A percentile compares a stretch with the other conserved stretches of the same genome.
Evolutionary conservation across 2,113 vertebrate species (phyloP).

Genomic region (Percina caprodes): DNA sequence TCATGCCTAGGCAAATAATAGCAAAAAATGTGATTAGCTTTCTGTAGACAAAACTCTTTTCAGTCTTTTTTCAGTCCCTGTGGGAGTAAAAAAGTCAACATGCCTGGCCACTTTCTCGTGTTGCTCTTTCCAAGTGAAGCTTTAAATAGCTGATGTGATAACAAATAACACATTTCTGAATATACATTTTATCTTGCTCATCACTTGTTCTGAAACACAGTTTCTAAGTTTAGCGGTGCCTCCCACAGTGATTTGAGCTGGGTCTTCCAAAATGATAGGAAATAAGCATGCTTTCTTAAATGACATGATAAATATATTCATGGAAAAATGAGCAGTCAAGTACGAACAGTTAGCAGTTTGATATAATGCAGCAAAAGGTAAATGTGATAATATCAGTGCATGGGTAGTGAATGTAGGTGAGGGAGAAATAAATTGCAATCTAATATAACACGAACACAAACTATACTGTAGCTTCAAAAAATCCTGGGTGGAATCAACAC

Average conservation of each 20-base stretch:
- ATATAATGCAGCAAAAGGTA: background rate
- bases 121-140: background rate
- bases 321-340: conserved; percentile 17
- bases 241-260: conserved; percentile 6
- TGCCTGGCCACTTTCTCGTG: background rate
- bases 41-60: background rate
- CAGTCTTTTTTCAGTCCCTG: background rate
- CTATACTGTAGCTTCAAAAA: conserved; percentile 13
- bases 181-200: background rate
- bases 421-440: conserved; percentile 33
- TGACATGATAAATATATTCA: conserved; percentile 31
- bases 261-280: conserved; percentile 1
- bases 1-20: background rate
- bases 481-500: no score
- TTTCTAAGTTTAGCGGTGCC: background rate
- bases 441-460: conserved; percentile 30
- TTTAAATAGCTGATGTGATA: conserved; percentile 23
- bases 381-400: conserved; percentile 20
- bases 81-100: background rate
- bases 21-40: background rate
- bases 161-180: background rate
- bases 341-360: conserved; percentile 6
- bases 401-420: conserved; percentile 36
- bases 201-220: conserved; percentile 9
- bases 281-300: conserved; percentile 6